Percentiles rank a stretch among this genome's conserved stretches.
phyloP scores from a whole-genome alignment of 2,113 vertebrate genomes.

The Marmota monax region DNA sequence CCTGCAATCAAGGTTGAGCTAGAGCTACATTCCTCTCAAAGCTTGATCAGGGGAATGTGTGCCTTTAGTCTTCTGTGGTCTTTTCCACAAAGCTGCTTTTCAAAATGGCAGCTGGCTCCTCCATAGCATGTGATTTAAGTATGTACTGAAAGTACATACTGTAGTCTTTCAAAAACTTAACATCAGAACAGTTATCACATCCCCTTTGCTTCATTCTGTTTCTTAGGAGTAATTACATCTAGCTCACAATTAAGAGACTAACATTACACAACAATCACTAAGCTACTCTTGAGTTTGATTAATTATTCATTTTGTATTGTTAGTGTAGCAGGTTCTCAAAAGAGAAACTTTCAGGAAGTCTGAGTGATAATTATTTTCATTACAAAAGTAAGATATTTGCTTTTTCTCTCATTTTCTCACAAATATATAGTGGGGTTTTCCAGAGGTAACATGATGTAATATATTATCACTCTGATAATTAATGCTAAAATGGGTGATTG shows the following conservation, averaged over 20 bases:
- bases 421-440: not conserved
- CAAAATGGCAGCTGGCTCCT: not conserved
- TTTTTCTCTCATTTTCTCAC: not conserved
- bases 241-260: not conserved
- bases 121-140: not conserved
- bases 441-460: not conserved
- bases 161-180: not conserved
- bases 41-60: not conserved
- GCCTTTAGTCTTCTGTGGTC: not conserved
- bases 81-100: not conserved
- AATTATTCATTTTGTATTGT: not conserved
- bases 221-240: not conserved
- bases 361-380: not conserved
- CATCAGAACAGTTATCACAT: not conserved
- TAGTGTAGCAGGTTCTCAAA: not conserved
- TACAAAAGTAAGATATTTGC: not conserved
- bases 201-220: not conserved
- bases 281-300: not conserved
- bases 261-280: not conserved
- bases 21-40: not conserved
- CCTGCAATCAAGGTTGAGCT: not conserved
- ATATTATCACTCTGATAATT: not conserved
- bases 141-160: not conserved
- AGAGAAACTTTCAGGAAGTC: not conserved
- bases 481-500: not conserved